A percentile compares a stretch with the other conserved stretches of the same genome.
Conservation (phyloP, 1,140 invertebrate genomes). For the Alviniconcha marisindica region DNA sequence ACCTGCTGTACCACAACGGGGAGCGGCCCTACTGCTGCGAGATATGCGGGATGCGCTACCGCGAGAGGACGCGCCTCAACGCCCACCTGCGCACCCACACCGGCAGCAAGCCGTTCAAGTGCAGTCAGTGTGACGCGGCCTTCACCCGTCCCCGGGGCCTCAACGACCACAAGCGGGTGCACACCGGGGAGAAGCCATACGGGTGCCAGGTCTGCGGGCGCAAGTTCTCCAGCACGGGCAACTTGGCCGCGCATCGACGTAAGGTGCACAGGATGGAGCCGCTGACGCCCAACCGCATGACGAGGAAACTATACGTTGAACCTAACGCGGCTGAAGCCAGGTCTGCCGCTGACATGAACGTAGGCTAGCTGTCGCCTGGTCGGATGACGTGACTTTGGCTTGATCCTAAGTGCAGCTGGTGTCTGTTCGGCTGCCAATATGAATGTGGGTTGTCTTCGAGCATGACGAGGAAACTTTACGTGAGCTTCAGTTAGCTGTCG, state of each 20-base stretch:
- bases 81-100: constrained; percentile 16
- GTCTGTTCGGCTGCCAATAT: too few species aligned
- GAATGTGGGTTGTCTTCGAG: too few species aligned
- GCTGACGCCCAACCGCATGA: neutral
- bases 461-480: too few species aligned
- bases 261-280: constrained; percentile 4
- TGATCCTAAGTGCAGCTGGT: too few species aligned
- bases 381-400: too few species aligned
- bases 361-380: too few species aligned
- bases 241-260: constrained; percentile 15
- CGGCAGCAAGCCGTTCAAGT: constrained; percentile 6
- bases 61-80: neutral
- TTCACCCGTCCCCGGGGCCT: constrained; percentile 1
- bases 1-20: neutral
- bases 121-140: constrained; percentile 19
- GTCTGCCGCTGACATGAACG: too few species aligned
- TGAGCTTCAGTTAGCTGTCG: too few species aligned
- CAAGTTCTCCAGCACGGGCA: neutral
- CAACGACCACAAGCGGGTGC: constrained; percentile 3
- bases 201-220: neutral
- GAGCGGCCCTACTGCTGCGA: constrained; percentile 7
- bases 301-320: too few species aligned
- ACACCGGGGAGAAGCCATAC: constrained; percentile 35
- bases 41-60: neutral
- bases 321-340: too few species aligned